These are phyloP conservation scores for Amphimallon solstitiale DNA, from an alignment of 2,888 invertebrate genomes.

Conservation along the genomic window DNA sequence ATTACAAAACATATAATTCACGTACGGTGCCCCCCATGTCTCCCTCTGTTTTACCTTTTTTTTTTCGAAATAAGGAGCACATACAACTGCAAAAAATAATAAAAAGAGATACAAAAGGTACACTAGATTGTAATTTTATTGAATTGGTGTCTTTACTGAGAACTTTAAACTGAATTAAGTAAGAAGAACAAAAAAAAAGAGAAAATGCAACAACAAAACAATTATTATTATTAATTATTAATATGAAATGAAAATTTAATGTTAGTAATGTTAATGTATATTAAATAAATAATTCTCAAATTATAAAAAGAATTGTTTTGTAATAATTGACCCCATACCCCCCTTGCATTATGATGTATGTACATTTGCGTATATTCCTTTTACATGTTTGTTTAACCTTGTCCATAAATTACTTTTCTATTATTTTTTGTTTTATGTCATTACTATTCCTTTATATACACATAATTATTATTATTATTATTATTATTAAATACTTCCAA, in stretches of 20 bases:
- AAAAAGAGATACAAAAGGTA: conserved; percentile 7
- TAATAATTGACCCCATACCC: background rate
- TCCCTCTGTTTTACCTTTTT: too few species aligned
- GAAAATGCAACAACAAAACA: conserved; percentile 17
- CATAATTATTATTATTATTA: too few species aligned
- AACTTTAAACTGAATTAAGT: too few species aligned
- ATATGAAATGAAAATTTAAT: conserved; percentile 28
- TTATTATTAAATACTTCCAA: too few species aligned
- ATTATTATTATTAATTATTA: conserved; percentile 19
- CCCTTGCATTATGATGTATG: too few species aligned
- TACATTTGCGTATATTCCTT: too few species aligned
- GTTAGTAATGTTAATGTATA: conserved; percentile 33
- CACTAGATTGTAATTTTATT: conserved; percentile 27
- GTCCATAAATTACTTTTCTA: too few species aligned
- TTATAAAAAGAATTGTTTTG: conserved; percentile 8
- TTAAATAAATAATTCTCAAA: conserved; percentile 29
- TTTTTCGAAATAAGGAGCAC: background rate
- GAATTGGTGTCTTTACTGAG: conserved; percentile 21
- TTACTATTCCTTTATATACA: too few species aligned
- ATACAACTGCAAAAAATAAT: background rate
- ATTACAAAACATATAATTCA: too few species aligned
- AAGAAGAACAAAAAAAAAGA: background rate
- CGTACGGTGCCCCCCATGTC: too few species aligned
- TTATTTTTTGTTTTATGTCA: too few species aligned
- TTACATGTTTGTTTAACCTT: too few species aligned